Evolutionary conservation across 23 tunicate genomes (phyloP).

Genomic region (Trididemnum clinides): DNA sequence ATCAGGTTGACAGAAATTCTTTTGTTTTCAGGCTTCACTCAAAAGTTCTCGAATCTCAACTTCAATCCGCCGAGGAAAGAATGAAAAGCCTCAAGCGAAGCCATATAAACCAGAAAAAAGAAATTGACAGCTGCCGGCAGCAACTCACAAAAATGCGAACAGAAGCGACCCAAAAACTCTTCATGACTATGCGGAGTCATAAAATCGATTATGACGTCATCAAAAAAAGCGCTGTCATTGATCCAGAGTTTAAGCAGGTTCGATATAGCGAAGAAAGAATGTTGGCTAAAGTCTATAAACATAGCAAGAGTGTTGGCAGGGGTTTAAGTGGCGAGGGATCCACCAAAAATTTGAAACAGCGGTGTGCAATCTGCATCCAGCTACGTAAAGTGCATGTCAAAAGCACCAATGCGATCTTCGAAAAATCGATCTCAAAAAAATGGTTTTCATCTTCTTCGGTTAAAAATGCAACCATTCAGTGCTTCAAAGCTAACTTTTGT

Average conservation of each 20-base stretch:
- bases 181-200: constrained; percentile 46
- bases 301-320: neutral
- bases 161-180: constrained; percentile 31
- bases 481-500: no score
- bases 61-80: neutral
- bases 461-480: no score
- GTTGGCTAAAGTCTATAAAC: neutral
- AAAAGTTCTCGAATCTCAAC: neutral
- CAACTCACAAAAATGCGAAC: constrained; percentile 13
- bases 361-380: no score
- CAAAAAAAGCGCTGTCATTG: neutral
- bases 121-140: neutral
- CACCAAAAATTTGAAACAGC: no score
- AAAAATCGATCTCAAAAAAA: no score
- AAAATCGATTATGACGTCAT: neutral
- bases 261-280: no score
- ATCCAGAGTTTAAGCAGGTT: neutral
- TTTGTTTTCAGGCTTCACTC: neutral
- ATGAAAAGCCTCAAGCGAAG: neutral
- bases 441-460: no score
- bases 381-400: no score
- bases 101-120: neutral
- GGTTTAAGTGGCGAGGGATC: no score
- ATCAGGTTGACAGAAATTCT: neutral
- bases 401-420: no score